Base-by-base conservation (phyloP, 2,888 invertebrate species). In the Limnephilus rhombicus region DNA sequence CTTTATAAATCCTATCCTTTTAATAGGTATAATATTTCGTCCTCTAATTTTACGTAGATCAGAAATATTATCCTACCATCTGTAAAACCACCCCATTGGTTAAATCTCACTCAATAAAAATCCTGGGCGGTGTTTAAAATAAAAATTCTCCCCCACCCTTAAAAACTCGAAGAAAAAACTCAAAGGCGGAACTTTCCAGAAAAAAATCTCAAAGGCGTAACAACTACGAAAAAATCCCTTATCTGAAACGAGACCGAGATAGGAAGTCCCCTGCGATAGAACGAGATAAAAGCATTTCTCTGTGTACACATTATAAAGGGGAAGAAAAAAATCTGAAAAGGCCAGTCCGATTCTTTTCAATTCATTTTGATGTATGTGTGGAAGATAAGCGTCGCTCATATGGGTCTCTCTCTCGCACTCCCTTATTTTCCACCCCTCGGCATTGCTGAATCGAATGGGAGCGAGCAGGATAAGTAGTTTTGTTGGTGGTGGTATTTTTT, bases 301-400 rank as follows among this genome's bases (percentile, higher is more conserved):
- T 92, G 86, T 88, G 91, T 87, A 89, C 92, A 91, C 86, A 92
- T 91, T 80, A 68, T 89, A 93, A 93, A 92, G 92, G 90, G 90
- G 86, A 93, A 93, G 93, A 93, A 93, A 93, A 91, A 93, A 93
- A 91, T 92, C 92, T 93, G 91, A 87, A 92, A 93, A 89, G 91
- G 91, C 88, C 89, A 89, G 91, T 89, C 41, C 82, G 81, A 92
- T 93, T 93, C 92, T 93, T 93, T 93, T 92, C 90, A 85, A 92
- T 93, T 93, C 92, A n/a, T 88, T 53, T 88, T 92, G 91, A 89
- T 89, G 89, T 91, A 81, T 83, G 87, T 89, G 91, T 80, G 88
- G 91, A 92, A 90, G 90, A 92, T 80, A 88, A 89, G 68, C 80
- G 86, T 68, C n/a, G 53, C 89, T 45, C 80, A 82, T 80, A 37